Conservation (phyloP, 1,140 invertebrate genomes). For the Paraescarpia echinospica region DNA sequence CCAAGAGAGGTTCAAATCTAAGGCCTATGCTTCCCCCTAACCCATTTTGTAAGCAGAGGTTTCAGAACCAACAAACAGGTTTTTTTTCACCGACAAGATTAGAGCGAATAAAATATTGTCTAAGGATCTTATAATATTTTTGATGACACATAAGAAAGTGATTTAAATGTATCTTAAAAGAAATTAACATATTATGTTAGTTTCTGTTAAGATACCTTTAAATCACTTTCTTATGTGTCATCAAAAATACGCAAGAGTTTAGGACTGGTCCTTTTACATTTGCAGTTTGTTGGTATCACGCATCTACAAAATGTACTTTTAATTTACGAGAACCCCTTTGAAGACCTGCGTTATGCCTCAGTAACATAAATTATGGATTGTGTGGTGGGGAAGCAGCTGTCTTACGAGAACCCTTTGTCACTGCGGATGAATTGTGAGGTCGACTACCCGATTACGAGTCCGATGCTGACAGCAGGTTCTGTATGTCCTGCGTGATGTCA, state of each 20-base stretch:
- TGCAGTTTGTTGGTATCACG: not conserved
- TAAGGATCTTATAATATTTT: not conserved
- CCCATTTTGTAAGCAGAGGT: not conserved
- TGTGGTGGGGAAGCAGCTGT: not conserved
- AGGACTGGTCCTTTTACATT: not conserved
- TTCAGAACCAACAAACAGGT: not conserved
- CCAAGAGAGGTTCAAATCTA: not conserved
- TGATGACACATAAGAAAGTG: not conserved
- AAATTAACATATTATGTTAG: not conserved
- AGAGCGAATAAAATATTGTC: not conserved
- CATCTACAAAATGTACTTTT: not conserved
- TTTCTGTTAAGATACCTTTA: not conserved
- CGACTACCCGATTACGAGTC: not conserved
- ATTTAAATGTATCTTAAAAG: not conserved
- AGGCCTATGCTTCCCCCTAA: not conserved
- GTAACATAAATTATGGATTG: not conserved
- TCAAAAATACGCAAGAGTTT: too few relatives aligned
- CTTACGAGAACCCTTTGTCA: not conserved
- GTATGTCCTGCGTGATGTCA: constrained; percentile 19
- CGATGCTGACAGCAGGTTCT: constrained; percentile 20
- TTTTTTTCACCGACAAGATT: not conserved
- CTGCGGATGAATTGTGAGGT: not conserved
- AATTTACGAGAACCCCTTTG: too few relatives aligned
- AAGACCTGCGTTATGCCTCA: not conserved
- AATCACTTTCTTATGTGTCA: not conserved